Base-by-base conservation (phyloP, 1,140 invertebrate genomes). In the Leptonema lineaticorne region DNA sequence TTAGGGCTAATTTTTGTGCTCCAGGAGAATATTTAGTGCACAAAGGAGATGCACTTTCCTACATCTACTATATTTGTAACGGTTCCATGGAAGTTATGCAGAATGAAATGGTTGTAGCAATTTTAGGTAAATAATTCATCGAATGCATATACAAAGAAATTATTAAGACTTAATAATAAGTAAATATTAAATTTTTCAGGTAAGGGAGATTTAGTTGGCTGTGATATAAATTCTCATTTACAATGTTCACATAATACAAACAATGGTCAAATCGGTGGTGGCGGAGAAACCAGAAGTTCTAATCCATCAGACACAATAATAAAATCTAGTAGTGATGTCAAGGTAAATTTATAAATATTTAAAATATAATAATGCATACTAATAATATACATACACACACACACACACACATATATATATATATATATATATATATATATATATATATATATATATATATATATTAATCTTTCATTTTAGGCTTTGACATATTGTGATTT, bases 1-100 rank as follows among this genome's bases (percentile, higher is more conserved):
- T 96, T 70, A 86, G 92, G 72, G 92, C 90, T 80, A 91, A 98
- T 84, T 92, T 98, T 84, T 94, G 96, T 83, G 89, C 97, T 60
- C 97, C 97, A 2, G 97, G 96, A 30, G 97, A 99, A 80, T 98
- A 93, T 77, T 85, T 99, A 11, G 92, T 99, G 18, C 96, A 99
- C 81, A 92, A 94, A 81, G 96, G 97, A 20, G 97, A 99, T 78
- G 95, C 97, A 1, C 86, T 99, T 0, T 92, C 93, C 41, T 96
- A 95, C 73, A 92, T 99, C 72, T 97, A 98, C 82, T 97, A 97
- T 78, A 88, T 98, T 30, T 97, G 94, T 78, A 96, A 97, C 74
- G 97, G 97, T 3, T 98, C 95, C 4, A 98, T 99, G 90, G 97
- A 99, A 83, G 96, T 99, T 33, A 91, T 99, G 68, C 96, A 97